Evolutionary conservation across 2,888 invertebrate genomes (phyloP).

Genomic region (Unio pictorum): DNA sequence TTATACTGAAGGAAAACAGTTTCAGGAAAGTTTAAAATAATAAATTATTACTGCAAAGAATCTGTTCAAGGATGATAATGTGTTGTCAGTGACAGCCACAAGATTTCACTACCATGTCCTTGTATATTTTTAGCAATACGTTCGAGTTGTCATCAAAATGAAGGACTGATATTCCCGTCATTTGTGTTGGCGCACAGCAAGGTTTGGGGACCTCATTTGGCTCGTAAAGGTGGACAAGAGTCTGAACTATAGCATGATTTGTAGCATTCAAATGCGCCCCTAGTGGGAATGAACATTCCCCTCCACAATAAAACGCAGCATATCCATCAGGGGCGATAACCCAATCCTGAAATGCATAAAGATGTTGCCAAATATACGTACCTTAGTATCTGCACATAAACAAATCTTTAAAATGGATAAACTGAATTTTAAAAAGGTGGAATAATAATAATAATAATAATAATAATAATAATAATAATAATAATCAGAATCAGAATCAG

Average conservation of each 20-base stretch:
- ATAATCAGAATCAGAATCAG: too few species aligned
- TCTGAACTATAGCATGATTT: slow-evolving; percentile 99
- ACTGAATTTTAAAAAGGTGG: too few species aligned
- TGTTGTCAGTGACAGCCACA: slow-evolving; percentile 88
- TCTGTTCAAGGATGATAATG: too few species aligned
- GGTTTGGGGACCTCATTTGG: slow-evolving; percentile 93
- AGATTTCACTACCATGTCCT: slow-evolving; percentile 97
- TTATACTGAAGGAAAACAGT: too few species aligned
- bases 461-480: too few species aligned
- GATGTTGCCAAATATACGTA: too few species aligned
- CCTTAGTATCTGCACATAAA: too few species aligned
- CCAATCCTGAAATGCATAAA: slow-evolving; percentile 82
- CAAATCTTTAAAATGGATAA: too few species aligned
- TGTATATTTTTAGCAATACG: slow-evolving; percentile 96
- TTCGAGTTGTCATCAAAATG: slow-evolving; percentile 95
- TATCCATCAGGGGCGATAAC: slow-evolving; percentile 97
- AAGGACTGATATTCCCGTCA: slow-evolving; percentile 94
- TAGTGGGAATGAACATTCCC: slow-evolving; percentile 95
- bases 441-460: too few species aligned
- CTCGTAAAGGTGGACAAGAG: slow-evolving; percentile 93
- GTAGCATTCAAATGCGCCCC: slow-evolving; percentile 96
- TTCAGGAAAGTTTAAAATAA: too few species aligned
- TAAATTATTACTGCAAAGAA: too few species aligned
- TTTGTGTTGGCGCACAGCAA: slow-evolving; percentile 96
- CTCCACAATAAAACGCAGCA: slow-evolving; percentile 96